phyloP scores from a whole-genome alignment of 2,113 vertebrate genomes.

The Motacilla tschutschensis region DNA sequence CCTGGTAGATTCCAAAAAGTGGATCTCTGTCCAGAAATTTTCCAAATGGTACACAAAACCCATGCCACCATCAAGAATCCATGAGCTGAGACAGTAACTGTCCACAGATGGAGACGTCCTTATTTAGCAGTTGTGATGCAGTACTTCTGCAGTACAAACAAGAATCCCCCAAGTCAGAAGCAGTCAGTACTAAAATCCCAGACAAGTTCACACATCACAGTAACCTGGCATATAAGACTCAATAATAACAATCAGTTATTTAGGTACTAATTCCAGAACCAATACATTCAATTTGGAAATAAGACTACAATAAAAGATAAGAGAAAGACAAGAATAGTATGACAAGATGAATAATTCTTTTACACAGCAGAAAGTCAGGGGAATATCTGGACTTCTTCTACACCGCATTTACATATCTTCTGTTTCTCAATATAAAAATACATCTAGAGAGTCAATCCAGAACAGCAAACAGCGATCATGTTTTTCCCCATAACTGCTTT shows the following conservation, averaged over 20 bases:
- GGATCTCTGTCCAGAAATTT: neutral
- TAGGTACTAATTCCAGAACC: neutral
- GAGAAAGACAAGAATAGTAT: neutral
- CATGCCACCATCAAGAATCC: neutral
- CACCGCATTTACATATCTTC: constrained; percentile 18
- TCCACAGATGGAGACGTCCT: neutral
- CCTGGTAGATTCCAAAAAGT: neutral
- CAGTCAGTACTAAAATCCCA: neutral
- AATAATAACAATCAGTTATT: neutral
- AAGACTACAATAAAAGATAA: neutral
- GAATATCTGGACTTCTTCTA: constrained; percentile 20
- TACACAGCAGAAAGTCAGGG: constrained; percentile 22
- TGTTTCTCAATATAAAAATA: constrained; percentile 56
- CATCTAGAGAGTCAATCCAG: constrained; percentile 28
- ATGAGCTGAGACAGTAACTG: neutral
- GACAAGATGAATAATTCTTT: constrained; percentile 29
- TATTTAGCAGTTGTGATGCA: neutral
- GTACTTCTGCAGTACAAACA: neutral
- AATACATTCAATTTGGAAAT: neutral
- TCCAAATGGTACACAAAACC: neutral
- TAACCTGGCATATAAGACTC: neutral
- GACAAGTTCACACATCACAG: neutral
- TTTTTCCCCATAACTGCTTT: constrained; percentile 16
- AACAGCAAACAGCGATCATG: neutral
- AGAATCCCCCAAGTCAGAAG: neutral